Evolutionary conservation across 1,140 invertebrate species (phyloP).

Genomic region (Sminthurides bifidus): DNA sequence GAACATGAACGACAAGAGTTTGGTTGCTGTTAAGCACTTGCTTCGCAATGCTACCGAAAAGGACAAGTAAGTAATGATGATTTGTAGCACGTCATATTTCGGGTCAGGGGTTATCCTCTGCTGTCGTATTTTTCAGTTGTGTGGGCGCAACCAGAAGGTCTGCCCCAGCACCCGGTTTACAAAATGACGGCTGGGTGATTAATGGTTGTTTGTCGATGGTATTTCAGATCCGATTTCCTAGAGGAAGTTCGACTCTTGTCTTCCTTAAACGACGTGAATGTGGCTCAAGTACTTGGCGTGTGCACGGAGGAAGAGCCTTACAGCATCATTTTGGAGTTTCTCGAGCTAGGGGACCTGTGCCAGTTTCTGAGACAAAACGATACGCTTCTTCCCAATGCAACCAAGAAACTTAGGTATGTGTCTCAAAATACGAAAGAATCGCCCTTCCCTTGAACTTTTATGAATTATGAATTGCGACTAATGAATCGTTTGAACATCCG

Average conservation of each 20-base stretch:
- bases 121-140: background rate
- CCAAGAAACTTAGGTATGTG: conserved; percentile 25
- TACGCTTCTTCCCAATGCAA: conserved; percentile 26
- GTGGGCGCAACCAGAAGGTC: too few relatives aligned
- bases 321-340: conserved; percentile 80
- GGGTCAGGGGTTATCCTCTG: background rate
- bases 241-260: conserved; percentile 78
- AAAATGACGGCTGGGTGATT: background rate
- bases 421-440: background rate
- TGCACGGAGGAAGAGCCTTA: conserved; percentile 68
- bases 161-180: too few relatives aligned
- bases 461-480: too few relatives aligned
- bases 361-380: conserved; percentile 57
- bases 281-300: conserved; percentile 73
- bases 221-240: conserved; percentile 68
- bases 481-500: too few relatives aligned
- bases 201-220: conserved; percentile 9
- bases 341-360: conserved; percentile 78
- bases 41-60: conserved; percentile 62
- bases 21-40: conserved; percentile 81
- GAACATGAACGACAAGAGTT: conserved; percentile 49
- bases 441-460: too few relatives aligned
- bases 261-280: conserved; percentile 69
- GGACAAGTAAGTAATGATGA: conserved; percentile 57
- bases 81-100: background rate